Evolutionary conservation across 2,888 invertebrate species (phyloP).

Genomic region (Andrena bucephala): DNA sequence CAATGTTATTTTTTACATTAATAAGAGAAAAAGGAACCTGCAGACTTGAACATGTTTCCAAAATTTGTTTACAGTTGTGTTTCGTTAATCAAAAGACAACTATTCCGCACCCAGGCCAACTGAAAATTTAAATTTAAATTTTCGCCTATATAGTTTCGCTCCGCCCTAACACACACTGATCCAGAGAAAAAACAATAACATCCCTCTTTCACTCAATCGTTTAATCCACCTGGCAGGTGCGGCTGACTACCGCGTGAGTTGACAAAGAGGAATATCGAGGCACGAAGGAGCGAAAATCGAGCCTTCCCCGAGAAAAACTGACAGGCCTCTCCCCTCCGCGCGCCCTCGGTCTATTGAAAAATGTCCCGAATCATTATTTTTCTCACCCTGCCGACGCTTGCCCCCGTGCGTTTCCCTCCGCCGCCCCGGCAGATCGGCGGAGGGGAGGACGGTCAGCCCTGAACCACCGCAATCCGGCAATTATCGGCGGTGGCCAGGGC

Average conservation of each 20-base stretch:
- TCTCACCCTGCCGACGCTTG: conserved; percentile 38
- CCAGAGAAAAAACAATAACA: too few relatives aligned
- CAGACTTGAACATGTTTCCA: too few relatives aligned
- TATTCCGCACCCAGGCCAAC: too few relatives aligned
- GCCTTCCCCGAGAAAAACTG: conserved; percentile 16
- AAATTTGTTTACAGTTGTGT: too few relatives aligned
- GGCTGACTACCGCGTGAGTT: conserved; percentile 52
- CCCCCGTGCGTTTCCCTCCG: conserved; percentile 25
- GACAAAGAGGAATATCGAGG: conserved; percentile 33
- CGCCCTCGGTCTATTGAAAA: conserved; percentile 53
- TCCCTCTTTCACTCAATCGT: neutral
- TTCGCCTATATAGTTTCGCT: too few relatives aligned
- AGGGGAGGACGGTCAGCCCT: conserved; percentile 46
- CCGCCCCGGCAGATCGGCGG: conserved; percentile 16
- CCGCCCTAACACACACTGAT: too few relatives aligned
- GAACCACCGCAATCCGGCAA: conserved; percentile 74
- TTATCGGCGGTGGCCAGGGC: conserved; percentile 73
- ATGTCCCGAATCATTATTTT: conserved; percentile 59
- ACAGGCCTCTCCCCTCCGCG: conserved; percentile 42
- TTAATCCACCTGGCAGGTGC: conserved; percentile 59
- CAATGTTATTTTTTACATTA: too few relatives aligned
- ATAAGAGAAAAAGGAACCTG: too few relatives aligned
- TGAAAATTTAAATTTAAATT: too few relatives aligned
- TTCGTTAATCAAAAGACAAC: too few relatives aligned
- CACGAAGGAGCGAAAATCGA: conserved; percentile 25